phyloP scores from a whole-genome alignment of 2,888 invertebrate species.

The Diplazon laetatorius region DNA sequence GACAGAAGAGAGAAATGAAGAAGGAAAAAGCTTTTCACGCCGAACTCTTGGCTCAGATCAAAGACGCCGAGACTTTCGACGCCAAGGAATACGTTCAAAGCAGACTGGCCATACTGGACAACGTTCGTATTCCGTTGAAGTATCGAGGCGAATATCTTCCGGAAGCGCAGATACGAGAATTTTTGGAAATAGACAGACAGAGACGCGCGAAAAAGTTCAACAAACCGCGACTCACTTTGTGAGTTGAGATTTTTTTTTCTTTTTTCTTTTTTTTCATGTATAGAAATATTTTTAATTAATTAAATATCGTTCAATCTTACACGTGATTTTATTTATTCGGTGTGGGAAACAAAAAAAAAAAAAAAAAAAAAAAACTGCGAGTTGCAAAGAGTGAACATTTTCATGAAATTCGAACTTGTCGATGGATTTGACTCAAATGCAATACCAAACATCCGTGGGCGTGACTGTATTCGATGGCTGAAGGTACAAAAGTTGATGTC shows the following conservation, averaged over 20 bases:
- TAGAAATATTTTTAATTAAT: conserved; percentile 7
- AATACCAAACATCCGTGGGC: too few species aligned
- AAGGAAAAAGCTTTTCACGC: conserved; percentile 92
- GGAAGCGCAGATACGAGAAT: conserved; percentile 87
- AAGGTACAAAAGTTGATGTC: too few species aligned
- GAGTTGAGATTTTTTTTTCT: too few species aligned
- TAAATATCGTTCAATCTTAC: neutral
- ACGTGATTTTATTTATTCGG: neutral
- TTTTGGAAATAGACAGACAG: conserved; percentile 86
- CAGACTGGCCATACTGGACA: conserved; percentile 86
- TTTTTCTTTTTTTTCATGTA: conserved; percentile 12
- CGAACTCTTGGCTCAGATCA: conserved; percentile 87
- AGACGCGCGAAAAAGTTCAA: conserved; percentile 67
- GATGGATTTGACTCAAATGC: too few species aligned
- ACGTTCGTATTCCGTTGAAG: conserved; percentile 85
- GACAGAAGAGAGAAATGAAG: conserved; percentile 87
- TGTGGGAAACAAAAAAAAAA: too few species aligned
- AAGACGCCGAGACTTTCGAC: conserved; percentile 89
- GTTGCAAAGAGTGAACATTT: too few species aligned
- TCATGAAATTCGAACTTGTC: too few species aligned
- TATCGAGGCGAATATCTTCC: conserved; percentile 87
- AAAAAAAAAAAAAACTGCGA: too few species aligned
- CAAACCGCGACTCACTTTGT: conserved; percentile 62
- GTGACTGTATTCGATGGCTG: too few species aligned
- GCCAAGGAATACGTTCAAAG: conserved; percentile 88